These are phyloP conservation scores for Zapus hudsonius DNA, from an alignment of 2,113 vertebrate genomes.

Conservation along the genomic window DNA sequence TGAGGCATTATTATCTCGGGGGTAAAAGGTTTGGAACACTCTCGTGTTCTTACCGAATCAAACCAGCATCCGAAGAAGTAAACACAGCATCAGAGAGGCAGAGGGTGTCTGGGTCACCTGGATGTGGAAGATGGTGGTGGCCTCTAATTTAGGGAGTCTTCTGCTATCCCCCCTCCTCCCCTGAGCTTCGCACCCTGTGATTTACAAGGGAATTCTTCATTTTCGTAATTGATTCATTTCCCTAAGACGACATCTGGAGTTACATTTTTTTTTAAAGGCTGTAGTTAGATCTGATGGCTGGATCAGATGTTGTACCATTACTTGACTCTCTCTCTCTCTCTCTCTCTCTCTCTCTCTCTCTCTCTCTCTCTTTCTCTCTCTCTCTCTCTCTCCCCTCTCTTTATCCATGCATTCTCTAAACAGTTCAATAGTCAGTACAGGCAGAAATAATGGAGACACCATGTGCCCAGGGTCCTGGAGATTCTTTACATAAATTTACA, in stretches of 20 bases:
- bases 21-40: conserved; percentile 83
- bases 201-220: conserved; percentile 82
- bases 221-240: conserved; percentile 87
- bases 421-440: neutral
- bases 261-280: conserved; percentile 82
- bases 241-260: conserved; percentile 85
- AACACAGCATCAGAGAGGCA: conserved; percentile 78
- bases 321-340: conserved; percentile 71
- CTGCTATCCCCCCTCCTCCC: conserved; percentile 5
- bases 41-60: conserved; percentile 81
- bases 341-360: too few relatives aligned
- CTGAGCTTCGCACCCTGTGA: conserved; percentile 62
- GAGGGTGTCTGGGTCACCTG: conserved; percentile 62
- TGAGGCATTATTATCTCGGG: conserved; percentile 85
- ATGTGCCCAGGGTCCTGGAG: fast-evolving
- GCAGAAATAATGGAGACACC: neutral
- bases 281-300: conserved; percentile 81
- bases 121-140: fast-evolving
- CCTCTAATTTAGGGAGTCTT: conserved; percentile 22
- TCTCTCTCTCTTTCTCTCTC: too few relatives aligned
- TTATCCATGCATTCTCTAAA: neutral
- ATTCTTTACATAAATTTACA: neutral
- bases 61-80: conserved; percentile 81
- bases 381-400: too few relatives aligned
- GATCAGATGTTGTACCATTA: conserved; percentile 81